Conservation (phyloP, 2,113 vertebrate genomes). For the Nibea coibor region DNA sequence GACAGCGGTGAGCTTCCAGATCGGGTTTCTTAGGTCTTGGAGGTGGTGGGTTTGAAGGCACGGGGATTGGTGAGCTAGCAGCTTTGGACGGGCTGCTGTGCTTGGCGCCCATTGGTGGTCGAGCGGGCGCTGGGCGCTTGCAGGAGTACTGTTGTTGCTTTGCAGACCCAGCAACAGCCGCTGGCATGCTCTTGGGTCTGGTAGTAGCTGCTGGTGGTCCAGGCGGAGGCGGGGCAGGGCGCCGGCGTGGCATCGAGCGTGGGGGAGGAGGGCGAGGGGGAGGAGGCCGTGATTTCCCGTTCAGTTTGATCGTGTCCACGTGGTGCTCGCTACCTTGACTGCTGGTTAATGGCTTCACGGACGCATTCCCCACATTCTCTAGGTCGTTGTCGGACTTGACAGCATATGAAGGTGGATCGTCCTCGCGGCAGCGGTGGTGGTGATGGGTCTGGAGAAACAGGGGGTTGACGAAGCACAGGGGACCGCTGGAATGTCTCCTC, state of each 20-base stretch:
- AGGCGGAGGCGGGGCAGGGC: slow-evolving; percentile 84
- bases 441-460: slow-evolving; percentile 91
- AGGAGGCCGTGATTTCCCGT: slow-evolving; percentile 71
- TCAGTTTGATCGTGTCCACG: slow-evolving; percentile 29
- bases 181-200: slow-evolving; percentile 85
- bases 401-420: neutral
- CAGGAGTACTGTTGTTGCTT: slow-evolving; percentile 43
- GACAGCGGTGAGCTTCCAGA: slow-evolving; percentile 81
- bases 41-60: slow-evolving; percentile 83
- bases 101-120: slow-evolving; percentile 67
- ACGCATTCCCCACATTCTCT: slow-evolving; percentile 56
- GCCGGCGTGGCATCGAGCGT: slow-evolving; percentile 86
- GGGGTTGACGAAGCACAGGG: slow-evolving; percentile 94
- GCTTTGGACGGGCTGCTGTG: slow-evolving; percentile 73
- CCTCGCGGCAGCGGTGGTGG: slow-evolving; percentile 72
- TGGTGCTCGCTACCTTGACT: neutral
- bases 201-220: slow-evolving; percentile 61
- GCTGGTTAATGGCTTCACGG: neutral
- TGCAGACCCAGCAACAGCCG: slow-evolving; percentile 66
- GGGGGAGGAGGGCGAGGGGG: slow-evolving; percentile 83
- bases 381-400: neutral
- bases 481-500: slow-evolving; percentile 87
- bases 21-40: slow-evolving; percentile 86
- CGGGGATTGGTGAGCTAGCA: slow-evolving; percentile 81
- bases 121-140: slow-evolving; percentile 53